A percentile compares a stretch with the other conserved stretches of the same genome.
Conservation (phyloP, 2,113 vertebrate species). For the Osmerus eperlanus region DNA sequence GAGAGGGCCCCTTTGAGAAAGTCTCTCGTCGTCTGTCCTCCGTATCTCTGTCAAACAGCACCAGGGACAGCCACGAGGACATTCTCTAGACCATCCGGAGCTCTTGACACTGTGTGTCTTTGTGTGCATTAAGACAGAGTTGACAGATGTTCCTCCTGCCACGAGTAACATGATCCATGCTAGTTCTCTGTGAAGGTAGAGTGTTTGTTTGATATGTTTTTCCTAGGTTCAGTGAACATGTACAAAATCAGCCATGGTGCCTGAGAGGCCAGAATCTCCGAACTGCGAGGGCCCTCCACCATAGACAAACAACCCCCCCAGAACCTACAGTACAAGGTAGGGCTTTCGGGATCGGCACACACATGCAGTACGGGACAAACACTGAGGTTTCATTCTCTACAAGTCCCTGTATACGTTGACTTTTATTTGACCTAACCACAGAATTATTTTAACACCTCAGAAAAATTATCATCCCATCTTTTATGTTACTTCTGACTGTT, state of each 20-base stretch:
- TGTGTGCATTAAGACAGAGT: constrained; percentile 27
- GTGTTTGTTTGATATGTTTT: constrained; percentile 63
- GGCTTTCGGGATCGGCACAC: constrained; percentile 40
- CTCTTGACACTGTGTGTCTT: constrained; percentile 27
- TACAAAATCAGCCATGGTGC: constrained; percentile 29
- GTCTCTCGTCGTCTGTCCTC: constrained; percentile 16
- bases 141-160: constrained; percentile 38
- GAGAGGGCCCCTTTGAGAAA: constrained; percentile 35
- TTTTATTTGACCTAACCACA: constrained; percentile 26
- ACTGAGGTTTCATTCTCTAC: constrained; percentile 30
- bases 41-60: not conserved
- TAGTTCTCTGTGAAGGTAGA: constrained; percentile 31
- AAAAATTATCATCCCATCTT: not conserved
- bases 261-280: constrained; percentile 35
- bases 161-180: constrained; percentile 49
- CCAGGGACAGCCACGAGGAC: not conserved
- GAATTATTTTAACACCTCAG: not conserved
- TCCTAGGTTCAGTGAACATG: constrained; percentile 47
- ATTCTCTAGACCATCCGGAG: constrained; percentile 16
- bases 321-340: constrained; percentile 40
- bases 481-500: constrained; percentile 31
- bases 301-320: constrained; percentile 60
- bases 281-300: constrained; percentile 50
- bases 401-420: constrained; percentile 29
- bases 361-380: constrained; percentile 50